Evolutionary conservation across 2,797 vertebrate species (phyloP), one percentile per base, ranked within the genome.

Genomic region (Todus mexicanus): DNA sequence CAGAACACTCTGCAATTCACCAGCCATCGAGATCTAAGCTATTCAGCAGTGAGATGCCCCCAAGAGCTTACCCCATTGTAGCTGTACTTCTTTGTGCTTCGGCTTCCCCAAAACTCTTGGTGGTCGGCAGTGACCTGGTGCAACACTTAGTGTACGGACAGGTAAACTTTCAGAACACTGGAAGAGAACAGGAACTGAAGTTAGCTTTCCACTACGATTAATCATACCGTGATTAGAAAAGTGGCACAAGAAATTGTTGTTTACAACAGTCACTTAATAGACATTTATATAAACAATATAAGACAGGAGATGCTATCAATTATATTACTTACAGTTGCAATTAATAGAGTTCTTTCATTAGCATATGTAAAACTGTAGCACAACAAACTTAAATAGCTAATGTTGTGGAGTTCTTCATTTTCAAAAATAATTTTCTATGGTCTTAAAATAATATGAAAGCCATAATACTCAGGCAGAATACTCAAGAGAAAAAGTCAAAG

Each of bases 21-120:
- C 47, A 40, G 29, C 29, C 33, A 19, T 9, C 37, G 60, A 69
- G 47, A 59, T 1, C 12, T 42, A 47, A 75, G 45, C 35, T 51
- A 15, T 7, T 10, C 9, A 21, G 9, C 7, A 77, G 48, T 2
- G 42, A 65, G 18, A 25, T 3, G 47, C 48, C 63, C 10, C 35
- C 9, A 89, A 6, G 40, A n/a, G 87, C 98, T 98, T 96, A 99
- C 99, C 99, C 99, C 99, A 99, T 64, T 99, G 98, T 84, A 99
- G 97, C 97, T 98, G 98, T 81, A 99, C 98, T 92, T 99, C 99
- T 97, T 98, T 98, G 98, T 99, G 99, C 97, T 98, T 99, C 72
- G 98, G 98, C 98, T 98, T 99, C 89, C 98, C 99, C 96, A 99
- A 91, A 72, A 99, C 97, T 90, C 98, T 96, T 7, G 99, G 98